Evolutionary conservation across 2,113 vertebrate species (phyloP).

Genomic region (Rhipidura dahli): DNA sequence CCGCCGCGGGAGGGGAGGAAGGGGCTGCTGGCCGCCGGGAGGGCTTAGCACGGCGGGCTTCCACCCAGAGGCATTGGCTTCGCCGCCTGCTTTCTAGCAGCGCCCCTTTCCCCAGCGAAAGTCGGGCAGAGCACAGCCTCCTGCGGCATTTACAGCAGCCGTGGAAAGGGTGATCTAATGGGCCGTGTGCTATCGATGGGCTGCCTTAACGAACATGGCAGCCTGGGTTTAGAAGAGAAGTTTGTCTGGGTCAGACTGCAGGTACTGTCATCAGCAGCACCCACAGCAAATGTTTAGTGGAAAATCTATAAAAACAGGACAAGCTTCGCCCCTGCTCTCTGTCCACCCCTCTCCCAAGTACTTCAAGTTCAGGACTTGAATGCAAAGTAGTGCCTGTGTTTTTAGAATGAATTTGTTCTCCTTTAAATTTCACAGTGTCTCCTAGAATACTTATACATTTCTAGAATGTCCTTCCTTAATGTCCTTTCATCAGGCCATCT

Average conservation of each 20-base stretch:
- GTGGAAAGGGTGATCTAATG: neutral
- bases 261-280: neutral
- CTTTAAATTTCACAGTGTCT: neutral
- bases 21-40: neutral
- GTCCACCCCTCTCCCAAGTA: neutral
- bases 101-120: neutral
- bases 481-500: neutral
- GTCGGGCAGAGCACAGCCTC: neutral
- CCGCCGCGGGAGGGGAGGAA: neutral
- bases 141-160: neutral
- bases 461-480: neutral
- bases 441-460: neutral
- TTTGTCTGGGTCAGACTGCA: neutral
- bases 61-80: neutral
- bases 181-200: neutral
- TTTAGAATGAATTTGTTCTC: neutral
- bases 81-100: neutral
- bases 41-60: neutral
- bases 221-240: neutral
- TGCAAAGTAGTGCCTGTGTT: neutral
- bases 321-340: neutral
- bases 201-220: neutral
- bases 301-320: neutral
- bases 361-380: neutral
- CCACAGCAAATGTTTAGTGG: neutral